phyloP scores from a whole-genome alignment of 2,888 invertebrate species.

The Parasteatoda lunata region DNA sequence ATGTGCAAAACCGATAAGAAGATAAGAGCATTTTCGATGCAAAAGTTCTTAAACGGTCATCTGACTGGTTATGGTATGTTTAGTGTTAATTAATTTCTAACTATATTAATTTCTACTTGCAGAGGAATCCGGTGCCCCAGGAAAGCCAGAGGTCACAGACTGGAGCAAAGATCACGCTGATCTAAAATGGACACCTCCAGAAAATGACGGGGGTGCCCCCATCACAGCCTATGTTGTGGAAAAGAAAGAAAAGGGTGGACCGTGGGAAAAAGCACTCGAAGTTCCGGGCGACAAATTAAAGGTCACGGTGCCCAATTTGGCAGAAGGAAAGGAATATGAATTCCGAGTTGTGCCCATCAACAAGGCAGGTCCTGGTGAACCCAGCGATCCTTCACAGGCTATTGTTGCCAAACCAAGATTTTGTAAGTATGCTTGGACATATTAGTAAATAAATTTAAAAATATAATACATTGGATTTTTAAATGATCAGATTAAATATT shows the following conservation, averaged over 20 bases:
- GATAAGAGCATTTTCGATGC: too few relatives aligned
- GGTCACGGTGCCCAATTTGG: conserved; percentile 89
- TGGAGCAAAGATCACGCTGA: conserved; percentile 81
- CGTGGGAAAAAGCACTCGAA: conserved; percentile 92
- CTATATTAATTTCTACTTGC: neutral
- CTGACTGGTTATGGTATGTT: too few relatives aligned
- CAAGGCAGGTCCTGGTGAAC: conserved; percentile 75
- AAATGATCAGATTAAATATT: too few relatives aligned
- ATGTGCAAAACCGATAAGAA: too few relatives aligned
- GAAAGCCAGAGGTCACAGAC: conserved; percentile 85
- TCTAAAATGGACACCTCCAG: conserved; percentile 82
- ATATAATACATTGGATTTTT: neutral
- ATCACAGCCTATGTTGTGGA: conserved; percentile 84
- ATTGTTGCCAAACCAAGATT: conserved; percentile 87
- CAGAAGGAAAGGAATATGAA: conserved; percentile 80
- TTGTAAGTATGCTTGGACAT: conserved; percentile 71
- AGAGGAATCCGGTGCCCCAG: conserved; percentile 89
- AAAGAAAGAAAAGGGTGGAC: conserved; percentile 77
- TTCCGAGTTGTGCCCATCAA: conserved; percentile 76
- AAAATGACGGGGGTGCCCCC: conserved; percentile 71
- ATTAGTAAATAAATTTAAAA: too few relatives aligned
- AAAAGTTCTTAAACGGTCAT: too few relatives aligned
- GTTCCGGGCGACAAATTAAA: conserved; percentile 92
- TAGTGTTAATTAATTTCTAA: neutral
- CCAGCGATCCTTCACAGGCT: conserved; percentile 82